Base-by-base conservation (phyloP, 2,113 vertebrate genomes). In the Oenanthe oenanthe region DNA sequence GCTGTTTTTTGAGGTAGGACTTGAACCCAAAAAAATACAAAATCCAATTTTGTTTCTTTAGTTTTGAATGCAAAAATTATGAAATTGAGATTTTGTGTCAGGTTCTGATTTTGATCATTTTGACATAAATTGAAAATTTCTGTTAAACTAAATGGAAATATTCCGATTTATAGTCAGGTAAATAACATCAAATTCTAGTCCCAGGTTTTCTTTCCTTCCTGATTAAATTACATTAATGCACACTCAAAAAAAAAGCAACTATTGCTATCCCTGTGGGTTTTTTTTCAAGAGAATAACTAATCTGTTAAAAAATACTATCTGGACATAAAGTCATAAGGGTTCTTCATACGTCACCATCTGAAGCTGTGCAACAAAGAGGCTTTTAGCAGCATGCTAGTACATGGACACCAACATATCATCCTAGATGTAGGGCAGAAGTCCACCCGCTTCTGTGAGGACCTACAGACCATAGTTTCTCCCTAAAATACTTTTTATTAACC, bases 121-220 rank as follows among this genome's bases (percentile, higher is more conserved):
- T 79, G 87, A 94, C 88, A 20, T 40, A 95, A 97, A 95, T 95
- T 74, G 43, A 73, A 93, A 95, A 95, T 94, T 87, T 88, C 60
- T 92, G 84, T 89, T 96, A 89, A 93, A 94, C 76, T 81, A 77
- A 91, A 91, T 85, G 21, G 63, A 97, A 91, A 83, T 87, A 89
- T 51, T 92, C 70, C 5, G 0, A 91, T 89, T 95, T 93, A 90
- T 62, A 93, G 65, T 74, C 93, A 95, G 63, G 90, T 94, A 96
- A 96, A 96, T 77, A 60, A 94, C 51, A 96, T 96, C 51, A 93
- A 90, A 90, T 71, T 93, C 82, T 92, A 70, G 25, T 83, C 65
- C 60, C 67, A 90, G 48, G n/a, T 84, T 96, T 93, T 80, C 92
- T 92, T 97, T 95, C 94, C 94, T 96, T 96, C 92, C 88, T 96